Conservation (phyloP, 2,888 invertebrate genomes). For the Pachydiplax longipennis region DNA sequence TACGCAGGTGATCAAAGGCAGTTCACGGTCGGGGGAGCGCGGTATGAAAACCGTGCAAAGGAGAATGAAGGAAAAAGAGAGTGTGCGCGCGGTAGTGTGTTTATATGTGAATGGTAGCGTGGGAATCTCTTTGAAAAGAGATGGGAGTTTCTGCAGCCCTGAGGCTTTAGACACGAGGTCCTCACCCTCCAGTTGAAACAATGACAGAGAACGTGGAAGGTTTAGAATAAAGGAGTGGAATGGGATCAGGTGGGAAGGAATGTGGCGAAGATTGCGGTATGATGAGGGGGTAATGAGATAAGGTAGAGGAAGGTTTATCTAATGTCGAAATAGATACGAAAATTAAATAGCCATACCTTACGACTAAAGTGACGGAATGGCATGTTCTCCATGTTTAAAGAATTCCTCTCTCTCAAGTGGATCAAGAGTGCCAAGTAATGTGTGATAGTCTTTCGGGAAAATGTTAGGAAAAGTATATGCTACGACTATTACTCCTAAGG, state of each 20-base stretch:
- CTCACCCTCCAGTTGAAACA: constrained; percentile 11
- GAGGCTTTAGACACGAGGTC: neutral
- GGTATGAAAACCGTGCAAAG: neutral
- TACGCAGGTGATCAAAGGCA: constrained; percentile 17
- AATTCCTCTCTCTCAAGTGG: too few species aligned
- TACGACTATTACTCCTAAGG: too few species aligned
- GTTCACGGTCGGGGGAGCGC: neutral
- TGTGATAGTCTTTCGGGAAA: too few species aligned
- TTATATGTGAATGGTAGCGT: neutral
- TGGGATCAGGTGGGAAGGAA: neutral
- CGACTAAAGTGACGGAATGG: too few species aligned
- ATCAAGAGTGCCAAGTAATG: too few species aligned
- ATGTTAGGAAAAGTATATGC: too few species aligned
- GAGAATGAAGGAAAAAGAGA: neutral
- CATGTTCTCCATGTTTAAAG: too few species aligned
- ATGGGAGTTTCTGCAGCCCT: neutral
- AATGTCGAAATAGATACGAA: too few species aligned
- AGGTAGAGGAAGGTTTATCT: neutral
- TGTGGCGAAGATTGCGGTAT: neutral
- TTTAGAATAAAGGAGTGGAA: neutral
- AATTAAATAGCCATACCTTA: too few species aligned
- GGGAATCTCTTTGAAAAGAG: constrained; percentile 21
- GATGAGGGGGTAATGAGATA: neutral
- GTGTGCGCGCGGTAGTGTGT: neutral
- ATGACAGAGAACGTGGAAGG: neutral